Conservation (phyloP, 2,113 vertebrate species). For the Hystrix brachyura region DNA sequence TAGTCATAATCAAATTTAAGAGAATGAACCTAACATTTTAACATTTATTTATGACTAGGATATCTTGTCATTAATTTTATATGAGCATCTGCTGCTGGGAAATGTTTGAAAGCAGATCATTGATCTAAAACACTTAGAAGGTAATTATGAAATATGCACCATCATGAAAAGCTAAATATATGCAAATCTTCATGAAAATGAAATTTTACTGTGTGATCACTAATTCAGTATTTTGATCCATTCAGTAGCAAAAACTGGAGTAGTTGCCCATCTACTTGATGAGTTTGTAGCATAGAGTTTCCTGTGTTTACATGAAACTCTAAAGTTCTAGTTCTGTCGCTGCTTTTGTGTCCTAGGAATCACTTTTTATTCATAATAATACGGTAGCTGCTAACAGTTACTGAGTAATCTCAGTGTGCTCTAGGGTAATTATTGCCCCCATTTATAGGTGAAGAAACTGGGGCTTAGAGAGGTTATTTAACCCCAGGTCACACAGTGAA, state of each 20-base stretch:
- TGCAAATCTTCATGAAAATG: neutral
- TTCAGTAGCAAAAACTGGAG: neutral
- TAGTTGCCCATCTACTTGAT: neutral
- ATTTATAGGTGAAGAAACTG: neutral
- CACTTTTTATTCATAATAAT: neutral
- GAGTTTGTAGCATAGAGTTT: neutral
- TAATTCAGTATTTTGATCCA: neutral
- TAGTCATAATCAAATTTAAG: neutral
- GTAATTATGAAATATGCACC: neutral
- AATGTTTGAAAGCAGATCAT: neutral
- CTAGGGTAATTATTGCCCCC: neutral
- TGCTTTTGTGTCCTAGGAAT: neutral
- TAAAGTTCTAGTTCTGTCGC: neutral
- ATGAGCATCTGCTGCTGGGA: neutral
- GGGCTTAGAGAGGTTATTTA: neutral
- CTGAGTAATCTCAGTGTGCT: neutral
- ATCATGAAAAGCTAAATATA: neutral
- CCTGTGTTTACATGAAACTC: neutral
- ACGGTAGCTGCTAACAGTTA: neutral
- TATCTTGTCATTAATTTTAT: conserved; percentile 12
- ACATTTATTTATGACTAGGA: neutral
- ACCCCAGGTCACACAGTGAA: neutral
- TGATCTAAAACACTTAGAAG: conserved; percentile 18
- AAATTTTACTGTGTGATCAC: neutral
- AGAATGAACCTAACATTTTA: neutral